phyloP scores from a whole-genome alignment of 2,888 invertebrate species.

The Cantharis rufa region DNA sequence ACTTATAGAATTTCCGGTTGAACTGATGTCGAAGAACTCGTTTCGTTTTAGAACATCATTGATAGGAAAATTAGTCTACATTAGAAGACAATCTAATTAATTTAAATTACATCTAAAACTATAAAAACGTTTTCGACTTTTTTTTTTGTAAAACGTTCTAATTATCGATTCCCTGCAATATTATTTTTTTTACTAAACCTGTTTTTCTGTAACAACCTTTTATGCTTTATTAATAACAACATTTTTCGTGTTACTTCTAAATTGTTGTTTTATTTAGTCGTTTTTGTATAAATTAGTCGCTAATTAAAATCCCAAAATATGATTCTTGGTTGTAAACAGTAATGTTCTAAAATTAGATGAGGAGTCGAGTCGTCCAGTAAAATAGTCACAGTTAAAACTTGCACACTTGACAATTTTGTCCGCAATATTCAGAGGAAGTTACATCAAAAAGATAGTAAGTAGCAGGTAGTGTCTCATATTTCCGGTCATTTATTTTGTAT shows the following conservation, averaged over 20 bases:
- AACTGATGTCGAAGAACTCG: not conserved
- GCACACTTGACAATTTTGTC: not conserved
- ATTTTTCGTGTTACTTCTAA: not conserved
- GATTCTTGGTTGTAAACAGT: not conserved
- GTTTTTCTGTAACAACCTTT: not conserved
- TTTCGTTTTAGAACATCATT: conserved; percentile 4
- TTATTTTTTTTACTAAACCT: not conserved
- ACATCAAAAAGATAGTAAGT: not conserved
- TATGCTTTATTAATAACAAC: not conserved
- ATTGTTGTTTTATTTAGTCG: not conserved
- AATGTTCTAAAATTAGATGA: not conserved
- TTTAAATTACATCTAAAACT: not conserved
- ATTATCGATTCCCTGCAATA: not conserved
- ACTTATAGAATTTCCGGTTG: conserved; percentile 20
- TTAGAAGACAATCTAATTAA: not conserved
- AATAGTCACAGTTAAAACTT: not conserved
- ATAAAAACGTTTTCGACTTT: not conserved
- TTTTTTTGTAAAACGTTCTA: not conserved
- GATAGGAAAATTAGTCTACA: conserved; percentile 11
- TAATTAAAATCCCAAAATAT: not conserved
- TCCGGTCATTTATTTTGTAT: not conserved
- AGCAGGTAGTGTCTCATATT: not conserved
- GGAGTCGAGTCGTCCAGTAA: not conserved
- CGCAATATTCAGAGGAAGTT: not conserved
- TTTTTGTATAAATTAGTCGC: not conserved